Evolutionary conservation across 2,113 vertebrate species (phyloP).

Genomic region (Scomber scombrus): DNA sequence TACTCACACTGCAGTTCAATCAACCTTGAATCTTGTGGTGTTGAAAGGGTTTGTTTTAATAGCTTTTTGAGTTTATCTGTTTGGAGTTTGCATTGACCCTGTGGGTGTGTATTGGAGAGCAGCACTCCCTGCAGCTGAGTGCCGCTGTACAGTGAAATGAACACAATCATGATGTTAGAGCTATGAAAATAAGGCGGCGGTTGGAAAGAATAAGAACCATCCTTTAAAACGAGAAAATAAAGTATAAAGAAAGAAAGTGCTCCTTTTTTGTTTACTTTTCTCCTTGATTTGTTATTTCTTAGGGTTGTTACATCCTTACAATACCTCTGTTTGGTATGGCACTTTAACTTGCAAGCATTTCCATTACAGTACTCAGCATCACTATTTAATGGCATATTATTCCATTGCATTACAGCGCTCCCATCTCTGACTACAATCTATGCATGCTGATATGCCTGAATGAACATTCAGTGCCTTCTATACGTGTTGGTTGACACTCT

Average conservation of each 20-base stretch:
- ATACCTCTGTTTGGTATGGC: conserved; percentile 19
- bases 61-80: conserved; percentile 60
- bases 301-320: conserved; percentile 42
- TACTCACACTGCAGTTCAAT: conserved; percentile 57
- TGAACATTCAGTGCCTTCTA: conserved; percentile 18
- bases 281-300: conserved; percentile 48
- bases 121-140: conserved; percentile 34
- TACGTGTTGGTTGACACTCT: not conserved
- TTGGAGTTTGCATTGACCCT: conserved; percentile 50
- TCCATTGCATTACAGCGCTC: conserved; percentile 19
- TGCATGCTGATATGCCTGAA: conserved; percentile 24
- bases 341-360: conserved; percentile 37
- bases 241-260: not conserved
- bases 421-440: conserved; percentile 13
- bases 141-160: conserved; percentile 38
- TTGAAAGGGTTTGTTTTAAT: conserved; percentile 64
- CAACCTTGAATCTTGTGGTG: conserved; percentile 52
- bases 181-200: conserved; percentile 46
- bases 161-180: conserved; percentile 36
- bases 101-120: conserved; percentile 40
- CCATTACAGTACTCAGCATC: conserved; percentile 39
- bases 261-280: conserved; percentile 15
- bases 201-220: conserved; percentile 18
- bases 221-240: conserved; percentile 22
- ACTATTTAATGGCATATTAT: conserved; percentile 44